phyloP scores from a whole-genome alignment of 2,888 invertebrate species.

The Gortyna flavago region DNA sequence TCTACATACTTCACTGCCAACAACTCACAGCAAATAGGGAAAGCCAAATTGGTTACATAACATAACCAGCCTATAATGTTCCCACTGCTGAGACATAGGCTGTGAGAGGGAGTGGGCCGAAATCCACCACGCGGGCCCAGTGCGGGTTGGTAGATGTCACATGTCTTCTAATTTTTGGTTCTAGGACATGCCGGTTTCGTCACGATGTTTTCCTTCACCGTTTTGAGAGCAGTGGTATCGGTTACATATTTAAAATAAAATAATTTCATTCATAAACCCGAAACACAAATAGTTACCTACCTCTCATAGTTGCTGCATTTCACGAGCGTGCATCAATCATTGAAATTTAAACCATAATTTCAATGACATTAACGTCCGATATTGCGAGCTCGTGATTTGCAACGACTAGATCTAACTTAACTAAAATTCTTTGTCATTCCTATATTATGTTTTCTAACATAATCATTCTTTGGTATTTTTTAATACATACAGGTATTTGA shows the following conservation, averaged over 20 bases:
- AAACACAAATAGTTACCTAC: not conserved
- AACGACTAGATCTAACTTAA: not conserved
- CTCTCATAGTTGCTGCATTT: not conserved
- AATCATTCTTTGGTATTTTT: constrained; percentile 17
- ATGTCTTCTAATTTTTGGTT: too few species aligned
- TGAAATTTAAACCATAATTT: not conserved
- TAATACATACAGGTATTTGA: constrained; percentile 8
- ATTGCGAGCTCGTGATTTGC: constrained; percentile 6
- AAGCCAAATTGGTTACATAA: not conserved
- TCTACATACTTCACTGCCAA: constrained; percentile 8
- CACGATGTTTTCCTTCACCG: too few species aligned
- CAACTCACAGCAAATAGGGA: constrained; percentile 9
- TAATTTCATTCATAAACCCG: not conserved
- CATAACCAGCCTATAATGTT: too few species aligned
- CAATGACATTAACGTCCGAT: not conserved
- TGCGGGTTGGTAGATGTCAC: too few species aligned
- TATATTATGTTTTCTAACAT: not conserved
- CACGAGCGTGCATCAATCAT: not conserved
- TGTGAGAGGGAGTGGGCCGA: too few species aligned
- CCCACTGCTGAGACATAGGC: too few species aligned
- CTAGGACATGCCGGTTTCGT: too few species aligned
- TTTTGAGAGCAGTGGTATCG: too few species aligned
- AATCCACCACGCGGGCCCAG: too few species aligned
- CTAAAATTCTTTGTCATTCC: constrained; percentile 1
- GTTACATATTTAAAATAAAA: not conserved